Conservation (phyloP, 2,888 invertebrate genomes). For the Erebia epiphron region DNA sequence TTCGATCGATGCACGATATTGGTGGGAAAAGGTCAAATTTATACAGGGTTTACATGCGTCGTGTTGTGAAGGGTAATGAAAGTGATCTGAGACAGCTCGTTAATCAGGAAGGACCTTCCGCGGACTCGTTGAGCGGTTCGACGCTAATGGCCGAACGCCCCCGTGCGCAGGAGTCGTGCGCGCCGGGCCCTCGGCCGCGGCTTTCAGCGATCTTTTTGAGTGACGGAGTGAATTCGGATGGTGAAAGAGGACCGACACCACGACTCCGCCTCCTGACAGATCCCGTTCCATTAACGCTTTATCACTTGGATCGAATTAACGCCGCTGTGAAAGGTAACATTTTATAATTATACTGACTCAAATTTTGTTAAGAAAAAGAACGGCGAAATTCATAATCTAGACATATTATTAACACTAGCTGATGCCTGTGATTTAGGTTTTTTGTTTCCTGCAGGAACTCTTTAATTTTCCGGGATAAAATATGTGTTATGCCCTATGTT, state of each 20-base stretch:
- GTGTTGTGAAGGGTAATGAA: constrained; percentile 74
- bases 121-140: constrained; percentile 68
- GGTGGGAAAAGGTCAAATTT: constrained; percentile 67
- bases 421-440: too few species aligned
- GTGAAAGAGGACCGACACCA: constrained; percentile 58
- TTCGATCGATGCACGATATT: constrained; percentile 57
- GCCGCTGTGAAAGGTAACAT: constrained; percentile 81
- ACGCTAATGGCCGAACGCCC: constrained; percentile 66
- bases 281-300: constrained; percentile 79
- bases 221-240: constrained; percentile 57
- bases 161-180: constrained; percentile 65
- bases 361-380: too few species aligned
- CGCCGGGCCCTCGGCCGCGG: constrained; percentile 72
- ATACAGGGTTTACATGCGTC: constrained; percentile 72
- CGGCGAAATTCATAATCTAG: too few species aligned
- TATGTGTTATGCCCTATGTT: too few species aligned
- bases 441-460: too few species aligned
- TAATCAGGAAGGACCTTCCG: constrained; percentile 61
- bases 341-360: background rate
- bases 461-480: too few species aligned
- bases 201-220: constrained; percentile 78
- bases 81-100: constrained; percentile 64
- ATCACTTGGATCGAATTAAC: constrained; percentile 79
- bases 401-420: too few species aligned
- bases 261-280: constrained; percentile 69